These are phyloP conservation scores for Folsomia candida DNA, from an alignment of 2,888 invertebrate genomes.

Conservation along the genomic window DNA sequence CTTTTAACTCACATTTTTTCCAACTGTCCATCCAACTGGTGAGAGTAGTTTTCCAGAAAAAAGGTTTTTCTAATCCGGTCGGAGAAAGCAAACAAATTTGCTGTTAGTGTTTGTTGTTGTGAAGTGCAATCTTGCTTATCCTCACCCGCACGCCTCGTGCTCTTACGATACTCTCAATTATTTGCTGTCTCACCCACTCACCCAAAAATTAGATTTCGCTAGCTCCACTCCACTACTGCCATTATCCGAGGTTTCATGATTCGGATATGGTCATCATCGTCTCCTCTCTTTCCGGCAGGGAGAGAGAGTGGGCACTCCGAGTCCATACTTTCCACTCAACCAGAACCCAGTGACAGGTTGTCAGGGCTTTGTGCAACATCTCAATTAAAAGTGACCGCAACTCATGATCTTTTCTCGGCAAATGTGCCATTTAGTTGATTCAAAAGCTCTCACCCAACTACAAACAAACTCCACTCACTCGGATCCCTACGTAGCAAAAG, in stretches of 20 bases:
- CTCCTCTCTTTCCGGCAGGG: no score
- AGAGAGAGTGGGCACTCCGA: not conserved
- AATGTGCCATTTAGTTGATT: slow-evolving; percentile 5
- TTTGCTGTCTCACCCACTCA: not conserved
- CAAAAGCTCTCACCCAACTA: not conserved
- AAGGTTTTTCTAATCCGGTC: no score
- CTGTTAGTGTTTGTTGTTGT: no score
- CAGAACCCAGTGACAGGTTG: slow-evolving; percentile 8
- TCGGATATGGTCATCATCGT: not conserved
- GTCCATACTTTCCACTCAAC: not conserved
- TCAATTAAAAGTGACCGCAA: slow-evolving; percentile 14
- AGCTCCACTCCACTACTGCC: not conserved
- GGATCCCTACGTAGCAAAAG: no score
- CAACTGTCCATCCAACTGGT: no score
- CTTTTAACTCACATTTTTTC: no score
- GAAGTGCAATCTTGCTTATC: no score
- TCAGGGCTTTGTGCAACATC: slow-evolving; percentile 9
- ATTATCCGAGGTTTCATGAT: not conserved
- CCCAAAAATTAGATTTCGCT: slow-evolving; percentile 6
- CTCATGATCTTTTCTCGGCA: slow-evolving; percentile 1
- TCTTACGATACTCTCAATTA: not conserved
- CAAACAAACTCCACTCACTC: not conserved
- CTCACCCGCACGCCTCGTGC: not conserved
- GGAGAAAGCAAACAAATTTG: no score
- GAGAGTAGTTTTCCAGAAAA: no score